Conservation (phyloP, 2,113 vertebrate species). For the Noturus placidus region DNA sequence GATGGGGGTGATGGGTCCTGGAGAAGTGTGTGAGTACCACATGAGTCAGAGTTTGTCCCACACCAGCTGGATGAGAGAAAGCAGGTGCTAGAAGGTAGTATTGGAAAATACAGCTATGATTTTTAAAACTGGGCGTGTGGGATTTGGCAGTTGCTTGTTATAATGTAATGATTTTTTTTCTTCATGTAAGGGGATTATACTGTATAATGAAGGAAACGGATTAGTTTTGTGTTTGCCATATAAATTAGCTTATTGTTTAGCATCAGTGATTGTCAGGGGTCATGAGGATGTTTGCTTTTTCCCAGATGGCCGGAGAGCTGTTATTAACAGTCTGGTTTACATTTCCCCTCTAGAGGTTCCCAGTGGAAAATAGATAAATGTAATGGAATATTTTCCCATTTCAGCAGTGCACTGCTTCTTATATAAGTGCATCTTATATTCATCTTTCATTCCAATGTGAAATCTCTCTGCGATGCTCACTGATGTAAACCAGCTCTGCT, state of each 20-base stretch:
- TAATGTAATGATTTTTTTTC: not conserved
- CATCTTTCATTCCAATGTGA: not conserved
- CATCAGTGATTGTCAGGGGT: conserved; percentile 1
- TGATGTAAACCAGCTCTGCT: not conserved
- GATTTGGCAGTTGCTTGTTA: not conserved
- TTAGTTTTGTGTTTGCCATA: not conserved
- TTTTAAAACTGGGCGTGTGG: not conserved
- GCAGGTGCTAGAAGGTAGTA: not conserved
- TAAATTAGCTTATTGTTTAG: not conserved
- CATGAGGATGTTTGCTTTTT: conserved; percentile 11
- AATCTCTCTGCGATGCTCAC: not conserved
- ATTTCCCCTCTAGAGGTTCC: not conserved
- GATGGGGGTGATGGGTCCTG: conserved; percentile 44
- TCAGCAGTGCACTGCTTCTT: not conserved
- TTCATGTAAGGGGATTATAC: not conserved
- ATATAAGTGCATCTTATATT: not conserved
- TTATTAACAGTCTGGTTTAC: not conserved
- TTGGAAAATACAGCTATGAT: not conserved
- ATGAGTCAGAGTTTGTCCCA: conserved; percentile 54
- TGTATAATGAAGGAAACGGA: not conserved
- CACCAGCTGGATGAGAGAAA: conserved; percentile 48
- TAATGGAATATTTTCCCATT: not conserved
- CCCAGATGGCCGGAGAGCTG: conserved; percentile 2
- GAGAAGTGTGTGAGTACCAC: conserved; percentile 54
- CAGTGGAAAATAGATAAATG: not conserved